Base-by-base conservation (phyloP, 2,113 vertebrate genomes). In the Urocolius indicus region DNA sequence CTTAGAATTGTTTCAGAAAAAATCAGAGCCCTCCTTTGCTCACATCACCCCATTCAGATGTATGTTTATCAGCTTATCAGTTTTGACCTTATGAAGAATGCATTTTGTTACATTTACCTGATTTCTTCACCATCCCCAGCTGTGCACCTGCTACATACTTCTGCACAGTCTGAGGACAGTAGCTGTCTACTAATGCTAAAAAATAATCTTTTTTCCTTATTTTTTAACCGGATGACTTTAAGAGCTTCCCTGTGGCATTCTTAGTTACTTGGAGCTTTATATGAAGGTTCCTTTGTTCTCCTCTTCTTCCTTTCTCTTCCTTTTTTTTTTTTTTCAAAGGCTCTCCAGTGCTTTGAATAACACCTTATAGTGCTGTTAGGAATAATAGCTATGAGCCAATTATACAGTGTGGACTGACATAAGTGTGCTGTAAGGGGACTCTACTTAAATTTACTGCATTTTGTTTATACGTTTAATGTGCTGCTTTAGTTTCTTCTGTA, bases 201-300 rank as follows among this genome's bases (percentile, higher is more conserved):
- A 93, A 94, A 91, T 45, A 67, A 55, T 91, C 13, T 62, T 89
- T 89, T 94, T 76, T 72, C 49, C 63, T 76, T 84, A 62, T 83
- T 96, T 95, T 84, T 89, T 43, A 68, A 69, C 32, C 29, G 67
- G 52, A 69, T 88, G 65, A 89, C 73, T 95, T 87, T 38, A 36
- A 46, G 49, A 90, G 87, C 66, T 90, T 96, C 89, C 96, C 95
- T 92, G 83, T 52, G 63, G 90, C 88, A 84, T 89, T 86, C 48
- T 88, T 92, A 86, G 87, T 91, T 96, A 69, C 67, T 71, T 78
- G 49, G 55, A 85, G 90, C 65, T 57, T 91, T 95, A 41, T 91
- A 72, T 78, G 90, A 94, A 94, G 88, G 68, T 84, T 95, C 52
- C 90, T 94, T 96, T 96, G 92, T 91, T 96, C 87, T 91, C 27